Evolutionary conservation across 2,888 invertebrate species (phyloP), one percentile per base, ranked within the genome.

Genomic region (Acleris laterana): DNA sequence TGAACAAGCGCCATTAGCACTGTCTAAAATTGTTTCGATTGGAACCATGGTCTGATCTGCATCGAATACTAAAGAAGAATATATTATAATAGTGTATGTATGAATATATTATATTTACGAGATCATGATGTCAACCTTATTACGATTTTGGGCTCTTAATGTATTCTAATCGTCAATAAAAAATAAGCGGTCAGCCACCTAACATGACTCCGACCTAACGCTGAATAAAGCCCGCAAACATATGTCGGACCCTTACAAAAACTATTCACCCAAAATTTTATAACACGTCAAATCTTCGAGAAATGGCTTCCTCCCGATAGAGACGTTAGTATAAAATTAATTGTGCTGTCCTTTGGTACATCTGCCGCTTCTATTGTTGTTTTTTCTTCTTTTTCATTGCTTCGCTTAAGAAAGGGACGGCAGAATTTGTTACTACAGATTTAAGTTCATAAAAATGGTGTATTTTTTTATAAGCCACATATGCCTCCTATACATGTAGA

Each of bases 251-350:
- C 73, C 76, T 73, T 79, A 78, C 82, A 81, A 85, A 86, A 87
- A 83, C 77, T 77, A 78, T 79, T 80, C 82, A 79, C 79, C 84
- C 84, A 85, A 85, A 90, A 90, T 90, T 91, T 87, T 90, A 91
- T 90, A 90, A 88, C 89, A 84, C 89, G 90, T 91, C 91, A 90
- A 88, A 90, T 88, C 82, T 83, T 83, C 76, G 81, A 92, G 89
- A 86, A 89, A 93, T 91, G 88, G 89, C 83, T 90, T 91, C 92
- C 90, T 90, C 77, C 75, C 69, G 82, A 93, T 92, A 90, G 89
- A 92, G 92, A 90, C 81, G 87, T 89, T 87, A 86, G 81, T 87
- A 87, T 89, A 84, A 89, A 89, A 92, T 92, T 93, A 92, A 93
- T 93, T 89, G 91, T 89, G 82, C 81, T 76, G 80, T 75, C 79